Evolutionary conservation across 2,797 vertebrate species (phyloP).

Genomic region (Melopsittacus undulatus): DNA sequence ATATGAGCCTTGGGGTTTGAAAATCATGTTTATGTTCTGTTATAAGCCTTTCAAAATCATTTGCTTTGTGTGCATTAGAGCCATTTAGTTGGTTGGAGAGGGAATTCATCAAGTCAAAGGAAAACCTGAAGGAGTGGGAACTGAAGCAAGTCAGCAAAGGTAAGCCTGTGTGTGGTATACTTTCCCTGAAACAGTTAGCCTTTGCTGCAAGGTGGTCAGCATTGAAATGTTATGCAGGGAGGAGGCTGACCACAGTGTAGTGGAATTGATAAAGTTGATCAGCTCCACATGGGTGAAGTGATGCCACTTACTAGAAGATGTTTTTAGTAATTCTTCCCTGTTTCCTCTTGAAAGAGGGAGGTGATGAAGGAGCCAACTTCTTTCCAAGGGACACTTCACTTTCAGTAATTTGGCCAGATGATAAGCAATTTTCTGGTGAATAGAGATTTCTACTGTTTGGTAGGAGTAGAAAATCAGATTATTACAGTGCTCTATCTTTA

Average conservation of each 20-base stretch:
- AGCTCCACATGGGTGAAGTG: background rate
- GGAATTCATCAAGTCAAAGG: background rate
- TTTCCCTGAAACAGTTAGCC: background rate
- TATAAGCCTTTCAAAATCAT: background rate
- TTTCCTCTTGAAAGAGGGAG: background rate
- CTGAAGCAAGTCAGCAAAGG: background rate
- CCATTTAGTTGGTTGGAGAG: background rate
- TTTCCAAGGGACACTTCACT: background rate
- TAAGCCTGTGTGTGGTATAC: background rate
- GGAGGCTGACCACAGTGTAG: background rate
- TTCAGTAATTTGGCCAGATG: background rate
- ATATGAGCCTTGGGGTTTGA: background rate
- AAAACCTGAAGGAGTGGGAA: background rate
- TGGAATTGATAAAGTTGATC: background rate
- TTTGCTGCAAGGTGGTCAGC: background rate
- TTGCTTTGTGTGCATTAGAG: background rate
- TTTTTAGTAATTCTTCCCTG: background rate
- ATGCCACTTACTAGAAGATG: background rate
- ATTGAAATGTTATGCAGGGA: background rate
- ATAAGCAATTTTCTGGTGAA: background rate
- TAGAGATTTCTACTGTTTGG: background rate
- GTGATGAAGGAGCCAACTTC: background rate
- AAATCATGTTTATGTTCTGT: background rate
- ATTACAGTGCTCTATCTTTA: background rate
- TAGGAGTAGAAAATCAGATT: background rate